phyloP scores from a whole-genome alignment of 2,113 vertebrate species.

The Oncorhynchus keta region DNA sequence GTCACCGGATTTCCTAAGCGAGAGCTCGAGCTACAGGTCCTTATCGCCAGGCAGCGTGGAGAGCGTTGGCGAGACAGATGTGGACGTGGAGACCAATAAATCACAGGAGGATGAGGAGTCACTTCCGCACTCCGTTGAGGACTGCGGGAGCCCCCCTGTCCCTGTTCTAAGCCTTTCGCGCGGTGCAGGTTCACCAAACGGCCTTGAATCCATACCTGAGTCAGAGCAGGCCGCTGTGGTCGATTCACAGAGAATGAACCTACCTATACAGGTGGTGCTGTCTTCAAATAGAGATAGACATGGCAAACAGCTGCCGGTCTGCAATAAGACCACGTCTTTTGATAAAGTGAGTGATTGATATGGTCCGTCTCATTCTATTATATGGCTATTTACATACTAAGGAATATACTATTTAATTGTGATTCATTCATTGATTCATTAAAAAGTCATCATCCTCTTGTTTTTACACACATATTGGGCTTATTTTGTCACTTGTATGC shows the following conservation, averaged over 20 bases:
- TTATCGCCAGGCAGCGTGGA: constrained; percentile 84
- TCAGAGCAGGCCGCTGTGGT: constrained; percentile 27
- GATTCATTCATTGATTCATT: too few relatives aligned
- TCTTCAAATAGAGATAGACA: constrained; percentile 67
- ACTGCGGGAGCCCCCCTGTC: constrained; percentile 63
- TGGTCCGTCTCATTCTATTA: background rate
- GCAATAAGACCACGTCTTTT: constrained; percentile 53
- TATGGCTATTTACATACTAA: too few relatives aligned
- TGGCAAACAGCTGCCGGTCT: constrained; percentile 71
- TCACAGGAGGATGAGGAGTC: constrained; percentile 81
- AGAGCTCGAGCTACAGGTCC: constrained; percentile 92
- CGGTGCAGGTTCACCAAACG: constrained; percentile 49
- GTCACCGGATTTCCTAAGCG: constrained; percentile 91
- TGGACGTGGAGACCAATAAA: constrained; percentile 91
- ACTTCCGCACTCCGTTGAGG: constrained; percentile 61
- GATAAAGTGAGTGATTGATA: constrained; percentile 54
- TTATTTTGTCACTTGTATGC: too few relatives aligned
- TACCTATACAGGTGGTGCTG: constrained; percentile 56
- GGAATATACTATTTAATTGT: too few relatives aligned
- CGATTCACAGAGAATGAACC: constrained; percentile 56
- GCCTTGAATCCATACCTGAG: constrained; percentile 52
- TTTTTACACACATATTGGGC: too few relatives aligned
- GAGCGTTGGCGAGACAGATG: constrained; percentile 90
- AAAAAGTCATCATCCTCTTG: too few relatives aligned
- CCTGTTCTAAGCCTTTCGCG: constrained; percentile 56